Conservation (phyloP, 1,140 invertebrate species). For the Pentalonia nigronervosa region DNA sequence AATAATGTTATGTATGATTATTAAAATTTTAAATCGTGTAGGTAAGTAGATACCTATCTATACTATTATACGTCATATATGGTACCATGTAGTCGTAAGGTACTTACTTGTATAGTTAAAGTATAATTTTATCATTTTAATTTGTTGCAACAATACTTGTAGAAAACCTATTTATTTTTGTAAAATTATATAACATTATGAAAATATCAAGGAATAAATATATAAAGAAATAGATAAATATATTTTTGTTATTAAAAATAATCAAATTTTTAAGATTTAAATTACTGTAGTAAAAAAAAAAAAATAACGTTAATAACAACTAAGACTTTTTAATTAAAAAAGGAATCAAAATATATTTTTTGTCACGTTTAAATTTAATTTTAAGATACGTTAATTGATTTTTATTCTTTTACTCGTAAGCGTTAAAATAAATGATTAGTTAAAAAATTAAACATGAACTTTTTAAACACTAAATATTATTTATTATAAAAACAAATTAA, state of each 20-base stretch:
- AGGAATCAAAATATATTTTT: not conserved
- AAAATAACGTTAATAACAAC: not conserved
- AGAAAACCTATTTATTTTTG: not conserved
- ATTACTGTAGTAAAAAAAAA: not conserved
- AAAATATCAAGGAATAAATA: not conserved
- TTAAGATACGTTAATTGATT: not conserved
- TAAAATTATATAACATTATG: not conserved
- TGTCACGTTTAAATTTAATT: not conserved
- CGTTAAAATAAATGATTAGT: not conserved
- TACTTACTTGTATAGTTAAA: not conserved
- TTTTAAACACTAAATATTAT: not conserved
- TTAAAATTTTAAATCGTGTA: not conserved
- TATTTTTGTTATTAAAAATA: not conserved
- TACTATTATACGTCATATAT: not conserved
- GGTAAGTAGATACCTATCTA: not conserved
- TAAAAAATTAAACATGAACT: not conserved
- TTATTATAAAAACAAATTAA: not conserved
- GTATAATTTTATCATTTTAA: not conserved
- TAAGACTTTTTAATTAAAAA: not conserved
- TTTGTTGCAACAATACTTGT: not conserved
- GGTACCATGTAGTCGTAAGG: not conserved
- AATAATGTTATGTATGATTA: too few relatives aligned
- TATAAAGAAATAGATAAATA: too few relatives aligned
- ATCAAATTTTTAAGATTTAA: not conserved
- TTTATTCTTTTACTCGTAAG: not conserved